Base-by-base conservation (phyloP, 2,888 invertebrate species). In the Timema cristinae region DNA sequence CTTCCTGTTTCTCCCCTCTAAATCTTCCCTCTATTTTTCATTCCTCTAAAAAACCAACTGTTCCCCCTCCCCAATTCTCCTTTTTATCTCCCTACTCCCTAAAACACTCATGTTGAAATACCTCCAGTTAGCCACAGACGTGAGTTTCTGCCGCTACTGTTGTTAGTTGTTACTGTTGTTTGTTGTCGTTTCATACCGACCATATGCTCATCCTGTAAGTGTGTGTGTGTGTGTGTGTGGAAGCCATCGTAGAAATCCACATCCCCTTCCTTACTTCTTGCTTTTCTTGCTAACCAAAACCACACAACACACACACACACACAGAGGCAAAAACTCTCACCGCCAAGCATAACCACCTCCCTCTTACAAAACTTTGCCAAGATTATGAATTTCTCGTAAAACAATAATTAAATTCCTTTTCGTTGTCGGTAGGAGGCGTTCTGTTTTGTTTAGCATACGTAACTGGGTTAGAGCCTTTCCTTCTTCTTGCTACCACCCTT, bases 381-480 rank as follows among this genome's bases (percentile, higher is more conserved):
- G 73, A 68, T 73, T 73, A 73, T 73, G 73, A 73, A 73, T 73
- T 72, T 73, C 72, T 73, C 72, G 68, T 72, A 72, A 73, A 73
- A 72, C 73, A 73, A 73, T 73, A 73, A 73, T 73, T 73, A 73
- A 73, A 73, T 73, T 73, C 73, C 72, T 73, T 73, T 72, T 70
- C 66, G 51, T 13, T 63, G 61, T 16, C 50, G 56, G 47, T 56
- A 70, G 66, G 51, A 52, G 70, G 8, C 50, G 68, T 9, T 68
- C 66, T 71, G 68, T 68, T 67, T 59, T 70, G 73, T 68, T 73
- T 73, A 73, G 72, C 73, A 73, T 73, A 70, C 69, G 67, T 73
- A 73, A 73, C 72, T 70, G 66, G 67, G 73, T 73, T 73, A 73
- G 63, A 9, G 63, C 47, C 47, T n/a, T 15, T 63, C 16, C 15